Evolutionary conservation across 2,797 vertebrate genomes (phyloP), one percentile per base, ranked within the genome.

Genomic region (Ptychadena robeensis): DNA sequence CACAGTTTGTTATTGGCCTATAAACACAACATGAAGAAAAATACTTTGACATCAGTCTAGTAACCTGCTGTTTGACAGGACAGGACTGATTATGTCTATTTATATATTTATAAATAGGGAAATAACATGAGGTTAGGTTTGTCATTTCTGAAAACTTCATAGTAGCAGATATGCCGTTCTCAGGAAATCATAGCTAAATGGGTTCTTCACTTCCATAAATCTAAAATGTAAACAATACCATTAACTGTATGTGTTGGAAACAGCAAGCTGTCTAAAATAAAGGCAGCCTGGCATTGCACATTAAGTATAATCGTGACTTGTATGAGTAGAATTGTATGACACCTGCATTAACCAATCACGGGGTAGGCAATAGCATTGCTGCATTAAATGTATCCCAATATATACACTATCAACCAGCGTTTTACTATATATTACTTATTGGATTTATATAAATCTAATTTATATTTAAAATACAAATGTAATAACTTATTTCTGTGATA

Each of bases 21-120:
- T 38, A 38, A 38, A 1, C 9, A 53, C n/a, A 53, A 53, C 18
- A 18, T 18, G 6, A 22, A n/a, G 15, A 53, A 22, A 53, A 22
- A 3, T 53, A 6, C 18, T 53, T 28, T 38, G 34, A 73, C 11
- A 28, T 67, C 80, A 81, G 70, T 30, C 32, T 67, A 68, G 80
- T 74, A 67, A 59, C 80, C 71, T 74, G 80, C 73, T 74, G 32
- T 1, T 72, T 65, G 80, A 68, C 80, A 81, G 80, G 64, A 81
- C 80, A 28, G n/a, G 22, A 66, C 71, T 68, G 80, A 59, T 61
- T 5, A 14, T 8, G 27, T 1, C 27, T 31, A 48, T 61, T 25
- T 27, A 31, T 22, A 57, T 53, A 32, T 11, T 11, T 22, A 22
- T 4, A 27, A 63, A 37, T 37, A 11, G 11, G 28, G 61, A 65